These are phyloP conservation scores for Hydrocynus forskahlii DNA, from an alignment of 2,797 vertebrate genomes.

Conservation along the genomic window DNA sequence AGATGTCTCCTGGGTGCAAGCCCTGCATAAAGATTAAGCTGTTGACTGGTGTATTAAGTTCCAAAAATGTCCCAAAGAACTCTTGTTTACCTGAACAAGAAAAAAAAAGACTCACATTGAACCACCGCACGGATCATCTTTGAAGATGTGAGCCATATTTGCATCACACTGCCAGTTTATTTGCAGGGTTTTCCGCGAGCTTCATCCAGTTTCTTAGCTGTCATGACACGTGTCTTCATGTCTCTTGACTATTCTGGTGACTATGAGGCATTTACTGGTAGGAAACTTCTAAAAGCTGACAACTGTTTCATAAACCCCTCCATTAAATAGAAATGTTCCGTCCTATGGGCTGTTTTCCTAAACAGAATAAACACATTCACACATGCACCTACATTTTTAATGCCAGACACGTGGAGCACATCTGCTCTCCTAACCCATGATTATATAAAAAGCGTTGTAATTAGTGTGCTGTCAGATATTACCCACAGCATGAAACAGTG, in stretches of 20 bases:
- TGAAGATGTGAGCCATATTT: slow-evolving; percentile 2
- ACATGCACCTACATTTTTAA: not conserved
- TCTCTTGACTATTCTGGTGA: slow-evolving; percentile 19
- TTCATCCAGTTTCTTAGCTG: not conserved
- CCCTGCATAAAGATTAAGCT: slow-evolving; percentile 28
- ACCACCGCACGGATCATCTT: slow-evolving; percentile 10
- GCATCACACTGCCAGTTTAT: slow-evolving; percentile 12
- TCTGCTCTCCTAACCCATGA: not conserved
- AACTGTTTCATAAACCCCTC: slow-evolving; percentile 20
- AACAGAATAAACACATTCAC: not conserved
- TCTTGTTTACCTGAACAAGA: slow-evolving; percentile 32
- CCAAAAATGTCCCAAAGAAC: slow-evolving; percentile 17
- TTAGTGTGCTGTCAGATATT: not conserved
- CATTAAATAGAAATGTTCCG: not conserved
- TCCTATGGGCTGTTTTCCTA: not conserved
- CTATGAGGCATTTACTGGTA: slow-evolving; percentile 7
- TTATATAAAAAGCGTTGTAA: not conserved
- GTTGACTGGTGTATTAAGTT: slow-evolving; percentile 23
- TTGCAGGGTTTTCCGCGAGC: not conserved
- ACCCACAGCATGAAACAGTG: not conserved
- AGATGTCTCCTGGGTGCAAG: slow-evolving; percentile 8
- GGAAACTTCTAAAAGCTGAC: slow-evolving; percentile 27
- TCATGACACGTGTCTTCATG: not conserved
- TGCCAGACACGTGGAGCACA: not conserved
- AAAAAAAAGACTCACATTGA: slow-evolving; percentile 13